phyloP scores from a whole-genome alignment of 2,888 invertebrate genomes.

The Frankliniella intonsa region DNA sequence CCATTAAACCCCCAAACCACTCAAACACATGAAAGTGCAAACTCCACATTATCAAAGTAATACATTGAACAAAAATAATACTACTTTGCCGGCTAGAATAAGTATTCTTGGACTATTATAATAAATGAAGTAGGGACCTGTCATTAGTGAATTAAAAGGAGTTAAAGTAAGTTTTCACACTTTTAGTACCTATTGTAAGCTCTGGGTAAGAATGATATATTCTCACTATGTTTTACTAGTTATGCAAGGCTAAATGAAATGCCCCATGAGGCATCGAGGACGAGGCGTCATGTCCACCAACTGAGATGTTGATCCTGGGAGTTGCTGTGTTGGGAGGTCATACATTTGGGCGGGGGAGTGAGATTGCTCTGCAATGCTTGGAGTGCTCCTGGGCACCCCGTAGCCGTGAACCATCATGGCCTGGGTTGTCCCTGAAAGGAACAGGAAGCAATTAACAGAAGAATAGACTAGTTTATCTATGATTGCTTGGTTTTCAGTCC shows the following conservation, averaged over 20 bases:
- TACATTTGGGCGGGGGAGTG: neutral
- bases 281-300: conserved; percentile 10
- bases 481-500: too few relatives aligned
- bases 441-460: neutral
- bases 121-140: neutral
- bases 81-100: too few relatives aligned
- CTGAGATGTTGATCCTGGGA: conserved; percentile 7
- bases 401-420: conserved; percentile 1
- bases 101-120: too few relatives aligned
- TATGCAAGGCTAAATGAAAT: neutral
- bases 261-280: neutral
- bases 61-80: too few relatives aligned
- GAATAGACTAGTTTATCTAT: neutral
- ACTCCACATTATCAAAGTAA: too few relatives aligned
- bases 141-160: neutral
- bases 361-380: conserved; percentile 12
- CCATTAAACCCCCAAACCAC: too few relatives aligned
- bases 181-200: neutral
- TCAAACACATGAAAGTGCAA: too few relatives aligned
- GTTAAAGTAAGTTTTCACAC: neutral
- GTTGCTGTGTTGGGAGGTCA: neutral
- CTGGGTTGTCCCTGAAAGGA: conserved; percentile 13
- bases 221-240: too few relatives aligned
- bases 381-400: neutral
- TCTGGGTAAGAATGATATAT: neutral